Evolutionary conservation across 2,888 invertebrate species (phyloP).

Genomic region (Netelia fuscicornis): DNA sequence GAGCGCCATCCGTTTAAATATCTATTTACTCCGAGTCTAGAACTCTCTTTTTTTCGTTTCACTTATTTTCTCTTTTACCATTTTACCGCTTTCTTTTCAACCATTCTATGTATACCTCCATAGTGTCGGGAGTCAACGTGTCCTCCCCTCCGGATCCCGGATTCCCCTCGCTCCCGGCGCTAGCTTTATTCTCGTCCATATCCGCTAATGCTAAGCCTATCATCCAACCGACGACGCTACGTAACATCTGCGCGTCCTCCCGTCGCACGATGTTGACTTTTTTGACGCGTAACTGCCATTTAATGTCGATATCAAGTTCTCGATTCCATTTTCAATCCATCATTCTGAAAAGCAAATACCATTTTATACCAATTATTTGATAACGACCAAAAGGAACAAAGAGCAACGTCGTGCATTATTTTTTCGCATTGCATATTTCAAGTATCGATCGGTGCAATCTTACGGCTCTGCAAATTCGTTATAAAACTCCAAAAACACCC

Average conservation of each 20-base stretch:
- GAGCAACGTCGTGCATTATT: too few species aligned
- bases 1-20: too few species aligned
- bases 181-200: constrained; percentile 73
- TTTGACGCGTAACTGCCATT: constrained; percentile 29
- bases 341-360: constrained; percentile 7
- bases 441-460: too few species aligned
- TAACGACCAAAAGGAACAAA: too few species aligned
- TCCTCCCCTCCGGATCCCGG: constrained; percentile 67
- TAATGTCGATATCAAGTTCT: constrained; percentile 3
- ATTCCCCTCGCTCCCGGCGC: constrained; percentile 61
- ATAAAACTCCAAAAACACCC: too few species aligned
- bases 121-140: constrained; percentile 74
- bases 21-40: too few species aligned
- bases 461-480: too few species aligned
- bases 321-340: not conserved
- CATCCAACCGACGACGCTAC: constrained; percentile 76
- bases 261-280: constrained; percentile 39
- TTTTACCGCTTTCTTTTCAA: not conserved
- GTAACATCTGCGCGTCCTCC: constrained; percentile 74
- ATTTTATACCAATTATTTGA: too few species aligned
- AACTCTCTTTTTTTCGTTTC: not conserved
- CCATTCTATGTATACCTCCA: constrained; percentile 73
- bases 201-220: constrained; percentile 72
- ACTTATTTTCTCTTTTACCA: not conserved
- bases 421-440: too few species aligned